These are phyloP conservation scores for Trichonephila clavipes DNA, from an alignment of 1,140 invertebrate genomes.

Conservation along the genomic window DNA sequence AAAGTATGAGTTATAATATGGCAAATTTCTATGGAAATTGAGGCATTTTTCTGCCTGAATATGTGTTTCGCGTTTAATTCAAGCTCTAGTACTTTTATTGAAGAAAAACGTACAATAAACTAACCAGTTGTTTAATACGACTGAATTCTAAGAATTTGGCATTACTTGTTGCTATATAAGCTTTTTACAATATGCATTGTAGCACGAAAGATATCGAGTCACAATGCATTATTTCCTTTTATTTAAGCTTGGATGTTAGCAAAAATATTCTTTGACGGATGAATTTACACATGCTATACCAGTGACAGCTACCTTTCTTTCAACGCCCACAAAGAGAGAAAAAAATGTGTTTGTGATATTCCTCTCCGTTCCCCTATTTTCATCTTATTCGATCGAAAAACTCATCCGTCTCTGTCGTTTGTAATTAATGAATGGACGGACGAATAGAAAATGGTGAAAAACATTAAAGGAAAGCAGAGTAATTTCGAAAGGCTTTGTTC, in stretches of 20 bases:
- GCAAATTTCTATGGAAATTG: too few relatives aligned
- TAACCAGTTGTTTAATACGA: too few relatives aligned
- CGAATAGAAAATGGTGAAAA: slow-evolving; percentile 31
- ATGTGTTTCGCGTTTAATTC: too few relatives aligned
- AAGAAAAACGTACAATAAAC: too few relatives aligned
- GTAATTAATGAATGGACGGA: slow-evolving; percentile 56
- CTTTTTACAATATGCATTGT: too few relatives aligned
- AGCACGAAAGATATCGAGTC: too few relatives aligned
- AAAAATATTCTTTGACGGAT: neutral
- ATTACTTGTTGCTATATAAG: too few relatives aligned
- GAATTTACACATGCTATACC: neutral
- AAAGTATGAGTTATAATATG: too few relatives aligned
- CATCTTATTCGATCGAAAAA: slow-evolving; percentile 47
- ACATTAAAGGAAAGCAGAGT: neutral
- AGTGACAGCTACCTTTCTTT: neutral
- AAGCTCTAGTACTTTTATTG: too few relatives aligned
- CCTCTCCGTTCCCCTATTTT: neutral
- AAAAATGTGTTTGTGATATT: neutral
- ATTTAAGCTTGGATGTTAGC: neutral
- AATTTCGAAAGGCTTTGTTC: slow-evolving; percentile 19
- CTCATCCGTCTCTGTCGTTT: slow-evolving; percentile 50
- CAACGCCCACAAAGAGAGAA: neutral
- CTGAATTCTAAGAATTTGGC: too few relatives aligned
- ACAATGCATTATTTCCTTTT: too few relatives aligned
- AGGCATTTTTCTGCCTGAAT: too few relatives aligned